Conservation (phyloP, 2,113 vertebrate genomes). For the Chrysemys picta region DNA sequence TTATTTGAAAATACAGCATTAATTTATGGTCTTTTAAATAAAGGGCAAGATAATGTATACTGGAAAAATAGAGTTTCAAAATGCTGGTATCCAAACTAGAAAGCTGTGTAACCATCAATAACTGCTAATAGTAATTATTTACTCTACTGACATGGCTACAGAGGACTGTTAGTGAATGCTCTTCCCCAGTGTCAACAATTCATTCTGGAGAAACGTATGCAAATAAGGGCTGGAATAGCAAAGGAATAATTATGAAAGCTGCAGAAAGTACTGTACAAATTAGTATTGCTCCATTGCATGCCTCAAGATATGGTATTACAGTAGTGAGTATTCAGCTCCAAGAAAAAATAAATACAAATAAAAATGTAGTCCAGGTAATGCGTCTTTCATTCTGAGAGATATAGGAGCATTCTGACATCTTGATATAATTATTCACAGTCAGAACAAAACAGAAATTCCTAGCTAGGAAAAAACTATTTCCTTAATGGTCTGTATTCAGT, state of each 20-base stretch:
- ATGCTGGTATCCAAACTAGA: too few relatives aligned
- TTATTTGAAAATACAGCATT: neutral
- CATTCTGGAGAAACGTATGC: neutral
- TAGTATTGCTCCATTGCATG: neutral
- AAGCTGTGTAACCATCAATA: neutral
- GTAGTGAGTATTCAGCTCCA: neutral
- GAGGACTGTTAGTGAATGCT: neutral
- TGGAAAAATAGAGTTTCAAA: neutral
- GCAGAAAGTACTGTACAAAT: neutral
- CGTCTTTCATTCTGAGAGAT: neutral
- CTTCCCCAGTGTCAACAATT: neutral
- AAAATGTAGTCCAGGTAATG: neutral
- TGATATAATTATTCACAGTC: neutral
- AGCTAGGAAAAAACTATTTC: neutral
- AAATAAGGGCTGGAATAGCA: neutral
- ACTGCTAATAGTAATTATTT: neutral
- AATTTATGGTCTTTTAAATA: neutral
- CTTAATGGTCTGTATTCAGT: neutral
- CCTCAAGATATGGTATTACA: neutral
- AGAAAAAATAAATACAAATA: neutral
- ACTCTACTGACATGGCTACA: neutral
- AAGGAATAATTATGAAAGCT: neutral
- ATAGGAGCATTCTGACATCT: neutral
- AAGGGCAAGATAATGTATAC: neutral
- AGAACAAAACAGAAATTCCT: neutral